Percentiles rank a stretch among this genome's conserved stretches.
These are phyloP conservation scores for Echinometra lucunter DNA, from an alignment of 53 echinoderm and acorn worm species.

Conservation along the genomic window DNA sequence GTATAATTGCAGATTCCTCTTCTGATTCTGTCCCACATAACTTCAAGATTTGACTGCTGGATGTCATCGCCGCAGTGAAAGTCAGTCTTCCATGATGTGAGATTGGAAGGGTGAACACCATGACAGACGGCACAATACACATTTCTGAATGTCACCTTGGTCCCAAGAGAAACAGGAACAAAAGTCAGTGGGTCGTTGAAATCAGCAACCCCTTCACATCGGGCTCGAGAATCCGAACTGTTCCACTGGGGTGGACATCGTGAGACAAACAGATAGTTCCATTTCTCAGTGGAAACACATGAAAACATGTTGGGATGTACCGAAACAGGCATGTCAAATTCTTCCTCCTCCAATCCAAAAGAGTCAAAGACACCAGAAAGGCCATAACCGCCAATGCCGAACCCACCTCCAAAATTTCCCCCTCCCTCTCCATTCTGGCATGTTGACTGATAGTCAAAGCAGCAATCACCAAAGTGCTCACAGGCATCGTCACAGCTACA, in stretches of 20 bases:
- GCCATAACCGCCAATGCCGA: background rate
- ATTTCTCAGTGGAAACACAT: background rate
- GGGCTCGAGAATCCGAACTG: background rate
- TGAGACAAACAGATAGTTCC: background rate
- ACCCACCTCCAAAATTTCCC: background rate
- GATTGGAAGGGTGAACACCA: slow-evolving; percentile 7
- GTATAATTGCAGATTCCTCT: slow-evolving; percentile 23
- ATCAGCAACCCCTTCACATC: slow-evolving; percentile 11
- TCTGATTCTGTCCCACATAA: background rate
- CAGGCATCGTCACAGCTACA: slow-evolving; percentile 51
- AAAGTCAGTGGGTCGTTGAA: background rate
- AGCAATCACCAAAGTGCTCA: slow-evolving; percentile 36
- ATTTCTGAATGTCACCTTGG: slow-evolving; percentile 28
- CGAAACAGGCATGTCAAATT: slow-evolving; percentile 10
- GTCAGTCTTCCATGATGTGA: slow-evolving; percentile 20
- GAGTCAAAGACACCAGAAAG: background rate
- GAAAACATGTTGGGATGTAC: background rate
- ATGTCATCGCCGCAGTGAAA: background rate
- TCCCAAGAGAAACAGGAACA: slow-evolving; percentile 46
- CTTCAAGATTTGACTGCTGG: background rate
- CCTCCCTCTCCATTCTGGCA: background rate
- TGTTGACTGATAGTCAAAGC: slow-evolving; percentile 20
- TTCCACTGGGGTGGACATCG: slow-evolving; percentile 22
- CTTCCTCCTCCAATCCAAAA: background rate
- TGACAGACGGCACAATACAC: slow-evolving; percentile 63